These are phyloP conservation scores for Ptilonorhynchus violaceus DNA, from an alignment of 2,113 vertebrate species.

Conservation along the genomic window DNA sequence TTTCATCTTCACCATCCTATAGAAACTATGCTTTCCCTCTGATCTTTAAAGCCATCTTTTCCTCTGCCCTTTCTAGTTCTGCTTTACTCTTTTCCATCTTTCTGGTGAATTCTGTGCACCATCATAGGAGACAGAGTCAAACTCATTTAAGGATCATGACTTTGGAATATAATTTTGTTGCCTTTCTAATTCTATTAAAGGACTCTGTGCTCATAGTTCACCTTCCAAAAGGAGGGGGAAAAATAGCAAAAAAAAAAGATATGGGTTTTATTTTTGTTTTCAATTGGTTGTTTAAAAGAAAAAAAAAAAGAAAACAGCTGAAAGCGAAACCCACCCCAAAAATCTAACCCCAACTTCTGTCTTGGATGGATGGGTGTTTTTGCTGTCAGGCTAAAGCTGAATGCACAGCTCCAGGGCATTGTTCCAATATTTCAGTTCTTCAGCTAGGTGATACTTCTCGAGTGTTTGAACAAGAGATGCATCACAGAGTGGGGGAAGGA, in stretches of 20 bases:
- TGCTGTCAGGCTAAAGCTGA: neutral
- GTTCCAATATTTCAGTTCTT: slow-evolving; percentile 42
- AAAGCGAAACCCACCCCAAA: rapidly evolving
- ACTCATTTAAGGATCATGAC: neutral
- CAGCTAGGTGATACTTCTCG: slow-evolving; percentile 39
- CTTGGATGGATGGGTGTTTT: neutral
- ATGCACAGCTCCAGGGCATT: neutral
- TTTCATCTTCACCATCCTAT: neutral
- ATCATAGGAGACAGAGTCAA: neutral
- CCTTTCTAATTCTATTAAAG: neutral
- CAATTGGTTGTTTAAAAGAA: neutral
- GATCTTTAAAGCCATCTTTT: neutral
- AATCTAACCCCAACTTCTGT: neutral
- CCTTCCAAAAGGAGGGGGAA: neutral
- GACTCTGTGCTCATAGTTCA: neutral
- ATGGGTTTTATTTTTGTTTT: neutral
- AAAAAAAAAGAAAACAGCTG: neutral
- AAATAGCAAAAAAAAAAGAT: rapidly evolving
- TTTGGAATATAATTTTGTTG: neutral
- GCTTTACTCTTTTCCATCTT: neutral
- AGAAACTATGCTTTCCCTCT: neutral
- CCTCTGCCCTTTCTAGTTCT: neutral
- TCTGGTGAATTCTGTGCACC: neutral
- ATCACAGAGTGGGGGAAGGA: slow-evolving; percentile 12
- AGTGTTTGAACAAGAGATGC: slow-evolving; percentile 69